Conservation (phyloP, 2,797 vertebrate genomes). For the Onychomys leucogaster region DNA sequence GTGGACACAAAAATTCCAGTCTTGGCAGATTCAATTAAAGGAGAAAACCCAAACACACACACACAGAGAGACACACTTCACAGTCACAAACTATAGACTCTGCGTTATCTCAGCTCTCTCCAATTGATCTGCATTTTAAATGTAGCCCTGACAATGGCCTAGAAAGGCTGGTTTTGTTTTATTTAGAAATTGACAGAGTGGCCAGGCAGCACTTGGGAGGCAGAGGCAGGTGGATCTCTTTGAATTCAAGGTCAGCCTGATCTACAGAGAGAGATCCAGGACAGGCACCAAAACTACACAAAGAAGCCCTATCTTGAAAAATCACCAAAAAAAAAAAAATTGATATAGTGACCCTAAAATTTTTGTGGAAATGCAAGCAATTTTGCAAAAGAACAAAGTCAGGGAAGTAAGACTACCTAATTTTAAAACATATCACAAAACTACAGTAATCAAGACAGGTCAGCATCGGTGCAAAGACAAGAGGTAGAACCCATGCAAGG, state of each 20-base stretch:
- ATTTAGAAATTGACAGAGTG: slow-evolving; percentile 28
- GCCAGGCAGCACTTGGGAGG: no score
- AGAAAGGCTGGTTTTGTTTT: not conserved
- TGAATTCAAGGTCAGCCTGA: no score
- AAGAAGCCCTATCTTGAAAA: no score
- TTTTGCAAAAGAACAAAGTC: slow-evolving; percentile 22
- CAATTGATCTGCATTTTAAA: not conserved
- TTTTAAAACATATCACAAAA: slow-evolving; percentile 31
- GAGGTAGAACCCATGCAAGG: not conserved
- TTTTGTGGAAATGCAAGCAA: not conserved
- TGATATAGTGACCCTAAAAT: slow-evolving; percentile 43
- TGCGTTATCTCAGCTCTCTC: not conserved
- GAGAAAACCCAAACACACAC: not conserved
- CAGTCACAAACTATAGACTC: not conserved
- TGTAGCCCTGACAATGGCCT: not conserved
- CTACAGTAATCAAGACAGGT: not conserved
- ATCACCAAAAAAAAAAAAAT: not conserved
- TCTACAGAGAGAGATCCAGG: no score
- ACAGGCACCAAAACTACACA: no score
- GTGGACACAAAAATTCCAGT: not conserved
- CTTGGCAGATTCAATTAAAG: not conserved
- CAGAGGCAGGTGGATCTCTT: no score
- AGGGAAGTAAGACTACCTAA: not conserved
- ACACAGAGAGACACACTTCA: not conserved
- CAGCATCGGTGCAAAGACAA: not conserved